A percentile compares a stretch with the other conserved stretches of the same genome.
phyloP scores from a whole-genome alignment of 2,888 invertebrate species.

The Platycheirus rosarum region DNA sequence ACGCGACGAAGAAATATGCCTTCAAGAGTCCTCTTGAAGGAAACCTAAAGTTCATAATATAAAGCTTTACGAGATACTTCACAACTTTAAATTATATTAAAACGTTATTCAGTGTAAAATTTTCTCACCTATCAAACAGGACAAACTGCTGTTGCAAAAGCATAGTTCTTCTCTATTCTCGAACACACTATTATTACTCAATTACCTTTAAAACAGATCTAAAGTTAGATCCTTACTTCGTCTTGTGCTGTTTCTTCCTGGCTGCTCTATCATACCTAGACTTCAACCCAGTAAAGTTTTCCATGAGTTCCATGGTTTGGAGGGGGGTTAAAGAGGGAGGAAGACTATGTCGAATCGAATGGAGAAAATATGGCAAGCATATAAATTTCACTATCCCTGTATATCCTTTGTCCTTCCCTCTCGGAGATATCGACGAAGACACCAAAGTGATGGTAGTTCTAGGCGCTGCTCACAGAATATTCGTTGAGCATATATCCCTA shows the following conservation, averaged over 20 bases:
- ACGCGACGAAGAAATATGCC: not conserved
- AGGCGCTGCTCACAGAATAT: constrained; percentile 20
- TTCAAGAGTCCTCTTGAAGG: constrained; percentile 7
- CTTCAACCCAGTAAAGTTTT: constrained; percentile 43
- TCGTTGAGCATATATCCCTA: constrained; percentile 50
- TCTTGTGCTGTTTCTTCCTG: constrained; percentile 1
- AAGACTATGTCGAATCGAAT: constrained; percentile 15
- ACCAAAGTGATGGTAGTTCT: constrained; percentile 22
- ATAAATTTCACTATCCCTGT: constrained; percentile 71
- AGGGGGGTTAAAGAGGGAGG: constrained; percentile 4
- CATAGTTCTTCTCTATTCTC: constrained; percentile 4
- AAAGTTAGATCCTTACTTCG: constrained; percentile 66
- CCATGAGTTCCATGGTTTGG: constrained; percentile 25
- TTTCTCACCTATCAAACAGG: constrained; percentile 60
- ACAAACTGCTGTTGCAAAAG: not conserved
- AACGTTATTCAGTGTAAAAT: constrained; percentile 67
- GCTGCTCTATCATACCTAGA: constrained; percentile 7
- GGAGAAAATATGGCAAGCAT: constrained; percentile 64
- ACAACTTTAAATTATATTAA: constrained; percentile 72
- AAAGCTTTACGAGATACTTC: constrained; percentile 51
- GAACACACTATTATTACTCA: constrained; percentile 71
- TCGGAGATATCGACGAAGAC: constrained; percentile 1
- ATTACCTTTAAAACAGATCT: constrained; percentile 74
- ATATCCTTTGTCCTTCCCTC: constrained; percentile 32
- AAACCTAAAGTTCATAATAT: constrained; percentile 39